Conservation (phyloP, 2,797 vertebrate species). For the Emys orbicularis region DNA sequence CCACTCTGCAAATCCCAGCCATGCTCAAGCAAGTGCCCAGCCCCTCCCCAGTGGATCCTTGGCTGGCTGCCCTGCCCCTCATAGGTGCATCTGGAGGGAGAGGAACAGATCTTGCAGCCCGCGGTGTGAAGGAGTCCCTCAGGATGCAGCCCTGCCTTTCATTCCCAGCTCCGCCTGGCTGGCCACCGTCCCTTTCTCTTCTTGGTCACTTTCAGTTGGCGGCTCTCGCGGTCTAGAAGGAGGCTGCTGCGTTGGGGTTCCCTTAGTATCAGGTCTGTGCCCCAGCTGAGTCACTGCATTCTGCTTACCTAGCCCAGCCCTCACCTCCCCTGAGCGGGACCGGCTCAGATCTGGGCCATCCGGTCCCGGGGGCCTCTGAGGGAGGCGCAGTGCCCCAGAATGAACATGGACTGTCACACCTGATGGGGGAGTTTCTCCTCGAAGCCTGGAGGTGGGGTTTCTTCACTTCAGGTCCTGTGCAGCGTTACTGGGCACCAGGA, state of each 20-base stretch:
- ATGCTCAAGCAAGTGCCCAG: background rate
- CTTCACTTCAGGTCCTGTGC: background rate
- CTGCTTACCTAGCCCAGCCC: accelerated
- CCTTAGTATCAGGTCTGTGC: background rate
- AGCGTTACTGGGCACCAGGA: no score
- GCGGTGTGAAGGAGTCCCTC: background rate
- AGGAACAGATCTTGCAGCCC: background rate
- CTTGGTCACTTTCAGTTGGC: background rate
- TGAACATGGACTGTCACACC: background rate
- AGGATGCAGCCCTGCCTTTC: background rate
- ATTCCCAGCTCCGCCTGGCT: background rate
- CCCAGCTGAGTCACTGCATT: background rate
- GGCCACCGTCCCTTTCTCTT: background rate
- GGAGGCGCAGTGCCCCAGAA: background rate
- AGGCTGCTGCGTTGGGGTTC: background rate
- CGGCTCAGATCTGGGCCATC: background rate
- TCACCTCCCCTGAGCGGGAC: background rate
- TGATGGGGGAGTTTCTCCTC: background rate
- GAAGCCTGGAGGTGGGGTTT: background rate
- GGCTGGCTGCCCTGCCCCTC: background rate
- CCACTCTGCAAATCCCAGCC: background rate
- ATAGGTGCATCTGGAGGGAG: background rate
- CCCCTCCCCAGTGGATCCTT: background rate
- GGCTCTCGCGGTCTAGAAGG: background rate
- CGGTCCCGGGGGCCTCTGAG: background rate